Conservation (phyloP, 2,888 invertebrate species). For the Tinea pellionella region DNA sequence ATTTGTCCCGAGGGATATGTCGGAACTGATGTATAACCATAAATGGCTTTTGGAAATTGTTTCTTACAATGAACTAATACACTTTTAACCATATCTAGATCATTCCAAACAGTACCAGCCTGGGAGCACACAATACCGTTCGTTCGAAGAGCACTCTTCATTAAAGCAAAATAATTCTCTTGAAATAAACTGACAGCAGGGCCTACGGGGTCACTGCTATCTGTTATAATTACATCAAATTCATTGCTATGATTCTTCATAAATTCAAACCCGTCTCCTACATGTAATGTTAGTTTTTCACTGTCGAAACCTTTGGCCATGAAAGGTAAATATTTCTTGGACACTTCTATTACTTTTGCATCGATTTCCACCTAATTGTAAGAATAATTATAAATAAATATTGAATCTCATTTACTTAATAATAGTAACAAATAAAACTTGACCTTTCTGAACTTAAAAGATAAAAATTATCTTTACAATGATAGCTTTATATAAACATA, state of each 20-base stretch:
- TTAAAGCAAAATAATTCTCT: constrained; percentile 84
- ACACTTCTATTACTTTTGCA: constrained; percentile 87
- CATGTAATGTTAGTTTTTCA: constrained; percentile 83
- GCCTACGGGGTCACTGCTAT: constrained; percentile 97
- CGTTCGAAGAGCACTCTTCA: constrained; percentile 85
- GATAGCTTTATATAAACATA: neutral
- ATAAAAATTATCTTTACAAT: neutral
- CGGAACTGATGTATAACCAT: constrained; percentile 87
- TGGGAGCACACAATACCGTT: constrained; percentile 96
- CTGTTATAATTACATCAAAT: constrained; percentile 98
- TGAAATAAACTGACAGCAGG: constrained; percentile 78
- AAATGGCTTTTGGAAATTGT: constrained; percentile 83
- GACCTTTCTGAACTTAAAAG: neutral
- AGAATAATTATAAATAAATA: constrained; percentile 8
- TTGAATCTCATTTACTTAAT: neutral
- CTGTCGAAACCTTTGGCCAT: constrained; percentile 90
- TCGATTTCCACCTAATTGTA: constrained; percentile 92
- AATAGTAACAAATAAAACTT: neutral
- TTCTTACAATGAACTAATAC: constrained; percentile 81
- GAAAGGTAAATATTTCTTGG: constrained; percentile 88
- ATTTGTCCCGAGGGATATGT: constrained; percentile 98
- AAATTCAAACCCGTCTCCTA: constrained; percentile 96
- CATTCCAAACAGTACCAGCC: constrained; percentile 85
- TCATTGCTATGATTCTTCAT: constrained; percentile 85
- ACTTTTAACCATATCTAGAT: constrained; percentile 79